Evolutionary conservation across 2,888 invertebrate species (phyloP).

Genomic region (Isotomurus palustris): DNA sequence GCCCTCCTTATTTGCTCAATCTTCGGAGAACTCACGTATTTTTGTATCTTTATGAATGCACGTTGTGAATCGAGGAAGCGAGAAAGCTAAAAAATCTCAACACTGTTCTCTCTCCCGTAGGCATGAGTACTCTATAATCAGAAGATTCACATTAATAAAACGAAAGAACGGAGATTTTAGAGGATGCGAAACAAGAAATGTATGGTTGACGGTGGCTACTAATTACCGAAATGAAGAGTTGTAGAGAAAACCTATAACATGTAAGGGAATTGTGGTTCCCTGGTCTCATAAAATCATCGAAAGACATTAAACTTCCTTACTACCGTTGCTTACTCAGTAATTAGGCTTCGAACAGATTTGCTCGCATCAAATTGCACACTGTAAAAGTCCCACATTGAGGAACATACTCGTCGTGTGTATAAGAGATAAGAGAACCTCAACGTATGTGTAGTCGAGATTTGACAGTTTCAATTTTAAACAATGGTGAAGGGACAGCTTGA

Average conservation of each 20-base stretch:
- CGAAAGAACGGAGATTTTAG: too few species aligned
- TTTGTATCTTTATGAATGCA: too few species aligned
- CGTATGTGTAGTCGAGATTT: neutral
- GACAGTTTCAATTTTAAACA: neutral
- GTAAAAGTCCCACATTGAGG: neutral
- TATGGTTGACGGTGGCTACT: constrained; percentile 5
- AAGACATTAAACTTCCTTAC: neutral
- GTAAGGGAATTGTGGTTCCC: constrained; percentile 4
- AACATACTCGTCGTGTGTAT: neutral
- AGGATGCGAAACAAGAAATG: too few species aligned
- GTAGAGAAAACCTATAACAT: neutral
- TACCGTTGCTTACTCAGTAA: neutral
- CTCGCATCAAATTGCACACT: neutral
- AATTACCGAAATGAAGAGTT: constrained; percentile 8
- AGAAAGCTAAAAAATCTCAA: too few species aligned
- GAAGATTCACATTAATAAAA: too few species aligned
- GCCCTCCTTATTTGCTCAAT: too few species aligned
- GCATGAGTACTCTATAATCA: too few species aligned
- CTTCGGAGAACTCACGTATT: too few species aligned
- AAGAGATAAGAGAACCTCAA: neutral
- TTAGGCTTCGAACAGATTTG: neutral
- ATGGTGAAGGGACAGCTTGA: neutral
- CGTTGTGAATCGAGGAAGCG: too few species aligned
- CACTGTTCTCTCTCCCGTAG: too few species aligned
- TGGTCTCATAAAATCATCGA: constrained; percentile 11